These are phyloP conservation scores for Pangasius djambal DNA, from an alignment of 2,797 vertebrate species.

Conservation along the genomic window DNA sequence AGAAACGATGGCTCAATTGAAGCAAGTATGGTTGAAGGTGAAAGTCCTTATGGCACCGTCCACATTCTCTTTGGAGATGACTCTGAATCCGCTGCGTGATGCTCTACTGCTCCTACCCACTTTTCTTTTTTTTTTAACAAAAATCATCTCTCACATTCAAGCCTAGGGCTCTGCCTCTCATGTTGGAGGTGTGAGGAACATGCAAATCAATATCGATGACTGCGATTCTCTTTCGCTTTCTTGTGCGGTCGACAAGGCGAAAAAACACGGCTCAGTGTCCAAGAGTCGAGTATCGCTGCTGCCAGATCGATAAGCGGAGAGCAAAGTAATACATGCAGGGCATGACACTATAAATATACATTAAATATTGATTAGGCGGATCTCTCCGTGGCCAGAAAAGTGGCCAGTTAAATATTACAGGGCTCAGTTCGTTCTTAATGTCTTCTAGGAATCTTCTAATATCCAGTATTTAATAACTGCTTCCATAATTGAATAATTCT, in stretches of 20 bases:
- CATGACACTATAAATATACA: slow-evolving; percentile 46
- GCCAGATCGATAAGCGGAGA: slow-evolving; percentile 23
- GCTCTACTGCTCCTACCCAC: neutral
- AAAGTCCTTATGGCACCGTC: neutral
- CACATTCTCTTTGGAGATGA: neutral
- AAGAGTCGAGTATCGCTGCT: neutral
- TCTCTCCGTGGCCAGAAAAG: neutral
- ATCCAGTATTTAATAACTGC: neutral
- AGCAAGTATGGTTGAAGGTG: neutral
- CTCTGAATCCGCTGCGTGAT: neutral
- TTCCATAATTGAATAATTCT: neutral
- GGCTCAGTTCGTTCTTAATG: slow-evolving; percentile 12
- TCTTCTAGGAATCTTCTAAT: slow-evolving; percentile 3
- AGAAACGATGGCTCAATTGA: neutral
- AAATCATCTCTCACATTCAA: slow-evolving; percentile 7
- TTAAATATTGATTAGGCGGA: slow-evolving; percentile 38
- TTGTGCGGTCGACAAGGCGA: slow-evolving; percentile 40
- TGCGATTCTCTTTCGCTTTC: slow-evolving; percentile 50
- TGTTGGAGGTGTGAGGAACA: slow-evolving; percentile 56
- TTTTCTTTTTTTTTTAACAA: neutral
- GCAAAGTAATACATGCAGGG: slow-evolving; percentile 26
- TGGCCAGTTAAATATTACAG: slow-evolving; percentile 22
- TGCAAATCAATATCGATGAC: slow-evolving; percentile 63
- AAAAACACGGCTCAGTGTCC: slow-evolving; percentile 1
- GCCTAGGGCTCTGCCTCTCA: slow-evolving; percentile 47